phyloP scores from a whole-genome alignment of 37 sponge, comb jelly and placozoan species.

The Petrosia ficiformis region DNA sequence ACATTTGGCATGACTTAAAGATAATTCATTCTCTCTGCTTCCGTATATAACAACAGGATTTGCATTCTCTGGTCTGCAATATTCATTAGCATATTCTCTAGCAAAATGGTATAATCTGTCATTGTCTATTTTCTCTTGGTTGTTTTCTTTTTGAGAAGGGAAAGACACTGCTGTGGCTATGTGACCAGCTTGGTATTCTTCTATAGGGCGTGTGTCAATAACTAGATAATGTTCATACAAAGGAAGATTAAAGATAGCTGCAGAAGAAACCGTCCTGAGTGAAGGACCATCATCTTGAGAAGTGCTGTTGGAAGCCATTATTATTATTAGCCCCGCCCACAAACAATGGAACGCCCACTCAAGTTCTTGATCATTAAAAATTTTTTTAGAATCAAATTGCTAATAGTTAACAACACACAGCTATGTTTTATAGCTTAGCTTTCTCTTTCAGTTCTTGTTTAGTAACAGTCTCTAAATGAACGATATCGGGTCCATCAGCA shows the following conservation, averaged over 20 bases:
- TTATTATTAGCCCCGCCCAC: too few species aligned
- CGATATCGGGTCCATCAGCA: constrained; percentile 93
- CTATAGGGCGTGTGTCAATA: constrained; percentile 40
- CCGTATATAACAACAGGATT: constrained; percentile 73
- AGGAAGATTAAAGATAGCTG: constrained; percentile 71
- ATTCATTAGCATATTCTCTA: constrained; percentile 21
- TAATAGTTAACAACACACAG: too few species aligned
- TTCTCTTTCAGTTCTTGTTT: constrained; percentile 63
- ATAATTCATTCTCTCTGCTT: constrained; percentile 4
- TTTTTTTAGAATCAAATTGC: too few species aligned
- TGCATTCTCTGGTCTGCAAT: constrained; percentile 60
- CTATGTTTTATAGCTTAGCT: constrained; percentile 43
- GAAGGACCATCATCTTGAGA: not conserved
- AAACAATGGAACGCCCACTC: too few species aligned
- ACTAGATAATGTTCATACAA: constrained; percentile 75
- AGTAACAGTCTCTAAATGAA: constrained; percentile 82
- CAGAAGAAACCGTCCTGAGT: constrained; percentile 2
- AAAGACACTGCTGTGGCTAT: constrained; percentile 64
- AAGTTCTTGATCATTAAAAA: too few species aligned
- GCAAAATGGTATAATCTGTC: constrained; percentile 37
- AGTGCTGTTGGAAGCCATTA: not conserved
- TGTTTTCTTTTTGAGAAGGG: constrained; percentile 31
- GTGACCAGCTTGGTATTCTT: constrained; percentile 36
- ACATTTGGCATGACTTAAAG: constrained; percentile 39
- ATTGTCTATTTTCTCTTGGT: constrained; percentile 37